Evolutionary conservation across 2,888 invertebrate genomes (phyloP).

Genomic region (Nemoura dubitans): DNA sequence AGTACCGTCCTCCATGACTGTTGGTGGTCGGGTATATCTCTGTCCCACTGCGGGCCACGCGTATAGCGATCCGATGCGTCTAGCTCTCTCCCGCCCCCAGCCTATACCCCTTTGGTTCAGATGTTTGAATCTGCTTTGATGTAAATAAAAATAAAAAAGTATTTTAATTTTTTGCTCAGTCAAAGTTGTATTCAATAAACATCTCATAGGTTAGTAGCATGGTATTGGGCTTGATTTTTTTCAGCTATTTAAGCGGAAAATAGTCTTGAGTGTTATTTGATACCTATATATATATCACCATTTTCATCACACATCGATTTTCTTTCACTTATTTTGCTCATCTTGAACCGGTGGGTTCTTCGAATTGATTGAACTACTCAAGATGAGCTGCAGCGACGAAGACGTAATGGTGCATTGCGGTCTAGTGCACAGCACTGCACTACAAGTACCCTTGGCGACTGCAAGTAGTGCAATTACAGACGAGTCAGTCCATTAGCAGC

Average conservation of each 20-base stretch:
- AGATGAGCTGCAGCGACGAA: background rate
- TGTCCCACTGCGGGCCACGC: background rate
- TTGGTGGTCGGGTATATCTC: background rate
- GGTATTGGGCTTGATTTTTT: background rate
- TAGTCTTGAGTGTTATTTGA: background rate
- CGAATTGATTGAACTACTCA: background rate
- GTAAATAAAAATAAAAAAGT: background rate
- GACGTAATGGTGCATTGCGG: background rate
- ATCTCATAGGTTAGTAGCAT: background rate
- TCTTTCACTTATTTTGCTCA: too few species aligned
- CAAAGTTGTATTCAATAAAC: constrained; percentile 26
- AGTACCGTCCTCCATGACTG: constrained; percentile 59
- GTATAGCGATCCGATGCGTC: background rate
- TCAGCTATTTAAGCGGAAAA: background rate
- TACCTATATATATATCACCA: too few species aligned
- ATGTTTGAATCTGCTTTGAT: constrained; percentile 29
- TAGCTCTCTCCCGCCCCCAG: background rate
- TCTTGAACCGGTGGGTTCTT: too few species aligned
- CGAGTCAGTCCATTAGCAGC: background rate
- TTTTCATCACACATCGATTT: too few species aligned
- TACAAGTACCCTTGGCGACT: background rate
- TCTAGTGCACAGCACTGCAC: background rate
- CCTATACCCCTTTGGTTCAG: background rate
- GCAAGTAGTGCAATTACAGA: background rate
- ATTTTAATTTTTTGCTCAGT: background rate